phyloP scores from a whole-genome alignment of 2,797 vertebrate genomes.

The Acrossocheilus wenchowensis region DNA sequence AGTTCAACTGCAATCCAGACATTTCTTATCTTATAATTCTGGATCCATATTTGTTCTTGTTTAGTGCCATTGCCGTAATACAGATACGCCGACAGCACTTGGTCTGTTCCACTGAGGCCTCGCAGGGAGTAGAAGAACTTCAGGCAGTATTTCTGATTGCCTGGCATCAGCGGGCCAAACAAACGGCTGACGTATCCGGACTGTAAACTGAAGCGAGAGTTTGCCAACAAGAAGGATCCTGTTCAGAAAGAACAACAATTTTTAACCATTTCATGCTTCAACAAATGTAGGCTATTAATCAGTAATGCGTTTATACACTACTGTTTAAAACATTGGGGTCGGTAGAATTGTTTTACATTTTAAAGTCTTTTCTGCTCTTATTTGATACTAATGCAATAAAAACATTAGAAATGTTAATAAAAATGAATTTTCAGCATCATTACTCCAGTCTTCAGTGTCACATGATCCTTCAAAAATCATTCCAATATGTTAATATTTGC shows the following conservation, averaged over 20 bases:
- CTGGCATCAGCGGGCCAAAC: conserved; percentile 81
- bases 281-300: background rate
- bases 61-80: conserved; percentile 80
- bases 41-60: conserved; percentile 92
- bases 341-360: too few relatives aligned
- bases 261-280: background rate
- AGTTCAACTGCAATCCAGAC: conserved; percentile 89
- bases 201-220: conserved; percentile 81
- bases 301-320: background rate
- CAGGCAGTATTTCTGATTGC: conserved; percentile 90
- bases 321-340: background rate
- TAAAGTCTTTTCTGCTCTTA: too few relatives aligned
- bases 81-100: conserved; percentile 87
- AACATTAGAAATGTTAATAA: too few relatives aligned
- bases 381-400: too few relatives aligned
- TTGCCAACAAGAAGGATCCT: conserved; percentile 91
- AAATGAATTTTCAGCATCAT: too few relatives aligned
- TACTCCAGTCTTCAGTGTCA: too few relatives aligned
- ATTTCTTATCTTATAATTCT: conserved; percentile 83
- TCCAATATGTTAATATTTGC: too few relatives aligned
- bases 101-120: conserved; percentile 89
- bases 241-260: conserved; percentile 43
- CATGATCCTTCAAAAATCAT: too few relatives aligned
- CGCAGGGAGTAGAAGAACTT: conserved; percentile 89
- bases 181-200: conserved; percentile 87